These are phyloP conservation scores for Corbicula japonica DNA, from an alignment of 2,888 invertebrate species.

Conservation along the genomic window DNA sequence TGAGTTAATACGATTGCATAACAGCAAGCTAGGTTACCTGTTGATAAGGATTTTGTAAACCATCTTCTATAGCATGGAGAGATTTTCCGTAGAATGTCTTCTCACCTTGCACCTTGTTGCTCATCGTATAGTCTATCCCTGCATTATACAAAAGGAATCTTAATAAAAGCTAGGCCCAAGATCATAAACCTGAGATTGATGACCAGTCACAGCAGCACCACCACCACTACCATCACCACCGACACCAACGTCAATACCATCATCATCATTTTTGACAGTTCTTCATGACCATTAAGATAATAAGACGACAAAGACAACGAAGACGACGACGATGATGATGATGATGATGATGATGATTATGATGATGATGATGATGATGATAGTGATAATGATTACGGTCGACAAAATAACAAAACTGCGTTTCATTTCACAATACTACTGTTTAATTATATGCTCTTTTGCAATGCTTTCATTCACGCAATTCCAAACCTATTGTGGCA, in stretches of 20 bases:
- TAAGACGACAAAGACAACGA: not conserved
- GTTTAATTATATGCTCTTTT: no score
- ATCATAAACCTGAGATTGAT: not conserved
- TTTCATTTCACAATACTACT: no score
- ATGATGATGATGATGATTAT: no score
- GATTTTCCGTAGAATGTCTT: conserved; percentile 51
- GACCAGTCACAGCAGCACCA: not conserved
- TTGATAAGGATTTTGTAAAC: conserved; percentile 49
- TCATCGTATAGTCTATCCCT: conserved; percentile 64
- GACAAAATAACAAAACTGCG: no score
- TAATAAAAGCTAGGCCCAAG: not conserved
- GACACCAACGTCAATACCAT: not conserved
- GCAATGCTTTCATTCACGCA: no score
- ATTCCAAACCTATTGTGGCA: no score
- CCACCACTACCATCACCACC: not conserved
- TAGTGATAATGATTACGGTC: no score
- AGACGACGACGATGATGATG: not conserved
- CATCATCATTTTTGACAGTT: not conserved
- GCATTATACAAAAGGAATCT: not conserved
- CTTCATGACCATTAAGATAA: not conserved
- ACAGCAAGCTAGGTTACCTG: conserved; percentile 29
- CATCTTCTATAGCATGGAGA: conserved; percentile 45
- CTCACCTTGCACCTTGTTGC: conserved; percentile 62
- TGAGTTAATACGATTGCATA: not conserved
- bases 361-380: no score